phyloP scores from a whole-genome alignment of 1,140 invertebrate species.

The Asobara japonica region DNA sequence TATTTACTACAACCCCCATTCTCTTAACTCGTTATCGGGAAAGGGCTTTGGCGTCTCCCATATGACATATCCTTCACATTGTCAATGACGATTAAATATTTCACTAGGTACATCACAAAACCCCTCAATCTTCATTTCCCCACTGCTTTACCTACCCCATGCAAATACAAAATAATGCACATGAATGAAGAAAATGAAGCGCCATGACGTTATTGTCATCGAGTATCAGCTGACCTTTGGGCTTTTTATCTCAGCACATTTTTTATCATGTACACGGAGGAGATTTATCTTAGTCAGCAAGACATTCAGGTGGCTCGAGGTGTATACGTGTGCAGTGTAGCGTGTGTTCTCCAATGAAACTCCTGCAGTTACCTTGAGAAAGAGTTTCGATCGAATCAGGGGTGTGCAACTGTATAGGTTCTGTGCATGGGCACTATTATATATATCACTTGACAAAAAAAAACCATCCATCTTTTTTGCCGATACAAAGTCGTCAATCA shows the following conservation, averaged over 20 bases:
- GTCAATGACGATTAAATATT: no score
- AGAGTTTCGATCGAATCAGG: not conserved
- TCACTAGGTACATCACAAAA: no score
- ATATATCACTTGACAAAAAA: not conserved
- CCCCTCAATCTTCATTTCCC: no score
- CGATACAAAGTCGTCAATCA: not conserved
- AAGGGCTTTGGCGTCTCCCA: no score
- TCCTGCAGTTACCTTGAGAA: not conserved
- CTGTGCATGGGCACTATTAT: not conserved
- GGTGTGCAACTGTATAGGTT: not conserved
- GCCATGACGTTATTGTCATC: not conserved
- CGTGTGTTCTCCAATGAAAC: not conserved
- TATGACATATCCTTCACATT: no score
- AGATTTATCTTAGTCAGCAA: conserved; percentile 8
- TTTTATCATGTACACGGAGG: not conserved
- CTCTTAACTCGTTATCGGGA: no score
- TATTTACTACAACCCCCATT: no score
- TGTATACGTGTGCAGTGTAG: not conserved
- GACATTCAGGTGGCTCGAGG: not conserved
- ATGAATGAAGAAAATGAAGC: not conserved
- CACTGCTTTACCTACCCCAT: no score
- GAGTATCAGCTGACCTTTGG: not conserved
- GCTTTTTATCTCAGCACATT: not conserved
- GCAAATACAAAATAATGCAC: no score
- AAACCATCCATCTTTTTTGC: not conserved